Base-by-base conservation (phyloP, 1,140 invertebrate genomes). In the Drosophila navojoa region DNA sequence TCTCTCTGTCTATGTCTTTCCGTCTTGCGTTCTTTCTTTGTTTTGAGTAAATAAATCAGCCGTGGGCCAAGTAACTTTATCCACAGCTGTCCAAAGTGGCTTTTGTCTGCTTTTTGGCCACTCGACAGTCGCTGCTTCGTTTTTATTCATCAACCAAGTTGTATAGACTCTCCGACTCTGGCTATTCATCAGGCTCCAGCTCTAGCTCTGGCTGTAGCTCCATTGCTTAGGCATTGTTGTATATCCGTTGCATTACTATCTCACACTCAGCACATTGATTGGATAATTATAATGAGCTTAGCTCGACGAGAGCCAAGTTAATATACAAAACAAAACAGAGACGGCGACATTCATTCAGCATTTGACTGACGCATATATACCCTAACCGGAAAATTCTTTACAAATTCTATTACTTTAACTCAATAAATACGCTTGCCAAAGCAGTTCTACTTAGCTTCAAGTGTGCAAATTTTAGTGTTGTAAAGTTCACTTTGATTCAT, bases 31-130 rank as follows among this genome's bases (percentile, higher is more conserved):
- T 53, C 35, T 59, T 55, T 69, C 74, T 81, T 81, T 89, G 82
- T 87, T 87, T 89, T 82, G 69, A 87, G 82, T 87, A 89, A 87
- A 87, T 87, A 87, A 87, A 87, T 87, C 84, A 89, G 73, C 79
- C 79, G 73, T 77, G 69, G 60, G 69, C 79, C 69, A 79, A 89
- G 79, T 89, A 89, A 87, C 84, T 87, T 87, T 87, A 78, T 47
- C 59, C 77, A 71, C 76, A 79, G 72, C 69, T 68, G 62, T 63
- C 62, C 53, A 42, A 71, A 75, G 67, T 75, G 58, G 72, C 68
- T 71, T 71, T 64, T 61, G 55, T 68, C 54, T 70, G 27, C 53
- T 29, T 40, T 54, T 42, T 61, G 42, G 25, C 45, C 19, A 49
- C 44, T 35, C 42, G 15, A 45, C 25, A 40, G 27, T 11, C 27